These are phyloP conservation scores for Philaethria dido DNA, from an alignment of 2,888 invertebrate genomes.

Conservation along the genomic window DNA sequence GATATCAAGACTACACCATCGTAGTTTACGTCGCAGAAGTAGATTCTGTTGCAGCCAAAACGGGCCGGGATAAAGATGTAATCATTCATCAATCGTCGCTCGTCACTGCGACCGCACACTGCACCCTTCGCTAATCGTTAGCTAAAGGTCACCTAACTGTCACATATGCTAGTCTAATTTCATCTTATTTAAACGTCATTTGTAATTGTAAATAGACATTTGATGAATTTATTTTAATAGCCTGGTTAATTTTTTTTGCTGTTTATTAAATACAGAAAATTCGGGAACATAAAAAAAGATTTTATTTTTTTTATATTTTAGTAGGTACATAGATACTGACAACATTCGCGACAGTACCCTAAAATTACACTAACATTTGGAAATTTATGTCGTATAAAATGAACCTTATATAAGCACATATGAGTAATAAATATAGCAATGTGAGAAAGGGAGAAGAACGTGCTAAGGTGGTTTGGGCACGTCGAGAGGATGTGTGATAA, in stretches of 20 bases:
- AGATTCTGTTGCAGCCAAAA: slow-evolving; percentile 43
- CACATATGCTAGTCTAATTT: slow-evolving; percentile 20
- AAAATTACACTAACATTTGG: no score
- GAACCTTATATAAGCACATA: no score
- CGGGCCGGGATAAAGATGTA: slow-evolving; percentile 67
- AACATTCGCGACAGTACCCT: no score
- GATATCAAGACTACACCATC: slow-evolving; percentile 34
- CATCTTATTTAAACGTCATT: not conserved
- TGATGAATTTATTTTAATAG: not conserved
- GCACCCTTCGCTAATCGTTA: slow-evolving; percentile 53
- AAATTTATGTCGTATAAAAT: no score
- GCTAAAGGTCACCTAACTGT: slow-evolving; percentile 37
- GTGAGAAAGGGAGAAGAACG: no score
- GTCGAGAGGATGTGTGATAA: no score
- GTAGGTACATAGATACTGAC: no score
- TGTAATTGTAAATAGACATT: not conserved
- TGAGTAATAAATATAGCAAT: no score
- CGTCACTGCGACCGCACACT: slow-evolving; percentile 75
- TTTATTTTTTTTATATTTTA: no score
- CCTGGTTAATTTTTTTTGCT: not conserved
- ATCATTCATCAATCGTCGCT: slow-evolving; percentile 75
- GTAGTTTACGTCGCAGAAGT: slow-evolving; percentile 33
- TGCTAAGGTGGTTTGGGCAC: no score
- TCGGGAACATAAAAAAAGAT: no score
- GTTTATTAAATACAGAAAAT: no score